Evolutionary conservation across 1,140 invertebrate species (phyloP).

Genomic region (Dendrolimus kikuchii): DNA sequence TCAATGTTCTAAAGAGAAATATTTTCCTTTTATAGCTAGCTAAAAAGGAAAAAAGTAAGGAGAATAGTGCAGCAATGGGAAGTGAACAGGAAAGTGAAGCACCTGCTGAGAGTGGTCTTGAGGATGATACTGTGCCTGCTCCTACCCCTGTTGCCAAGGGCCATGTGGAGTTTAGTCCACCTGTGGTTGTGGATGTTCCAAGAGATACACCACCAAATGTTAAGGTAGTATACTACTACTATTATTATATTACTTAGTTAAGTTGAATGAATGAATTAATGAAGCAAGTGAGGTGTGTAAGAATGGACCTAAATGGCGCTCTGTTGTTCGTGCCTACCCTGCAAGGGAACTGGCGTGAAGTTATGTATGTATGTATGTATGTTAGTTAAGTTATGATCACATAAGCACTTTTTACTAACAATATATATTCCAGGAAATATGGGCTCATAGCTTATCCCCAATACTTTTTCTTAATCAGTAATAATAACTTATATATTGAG

Average conservation of each 20-base stretch:
- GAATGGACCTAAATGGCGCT: not conserved
- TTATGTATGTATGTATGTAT: no score
- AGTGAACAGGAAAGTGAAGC: slow-evolving; percentile 62
- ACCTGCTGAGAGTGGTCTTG: slow-evolving; percentile 57
- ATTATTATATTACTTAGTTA: no score
- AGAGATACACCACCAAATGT: slow-evolving; percentile 47
- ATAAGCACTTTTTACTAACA: no score
- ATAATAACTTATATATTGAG: no score
- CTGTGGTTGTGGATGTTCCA: slow-evolving; percentile 51
- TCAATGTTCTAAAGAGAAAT: no score
- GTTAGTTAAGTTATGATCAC: no score
- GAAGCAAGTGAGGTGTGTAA: not conserved
- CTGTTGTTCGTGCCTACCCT: slow-evolving; percentile 4
- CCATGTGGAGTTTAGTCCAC: slow-evolving; percentile 60
- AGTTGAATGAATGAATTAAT: no score
- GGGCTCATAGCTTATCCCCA: no score
- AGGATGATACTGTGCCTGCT: slow-evolving; percentile 44
- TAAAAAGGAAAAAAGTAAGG: slow-evolving; percentile 63
- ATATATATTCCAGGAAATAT: no score
- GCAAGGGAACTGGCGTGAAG: no score
- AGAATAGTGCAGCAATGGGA: slow-evolving; percentile 41
- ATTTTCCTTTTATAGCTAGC: slow-evolving; percentile 30
- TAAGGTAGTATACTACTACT: slow-evolving; percentile 31
- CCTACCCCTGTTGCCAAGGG: slow-evolving; percentile 28
- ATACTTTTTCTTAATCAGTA: no score